Percentiles rank a stretch among this genome's conserved stretches.
These are phyloP conservation scores for Microtus pennsylvanicus DNA, from an alignment of 2,113 vertebrate genomes.

Conservation along the genomic window DNA sequence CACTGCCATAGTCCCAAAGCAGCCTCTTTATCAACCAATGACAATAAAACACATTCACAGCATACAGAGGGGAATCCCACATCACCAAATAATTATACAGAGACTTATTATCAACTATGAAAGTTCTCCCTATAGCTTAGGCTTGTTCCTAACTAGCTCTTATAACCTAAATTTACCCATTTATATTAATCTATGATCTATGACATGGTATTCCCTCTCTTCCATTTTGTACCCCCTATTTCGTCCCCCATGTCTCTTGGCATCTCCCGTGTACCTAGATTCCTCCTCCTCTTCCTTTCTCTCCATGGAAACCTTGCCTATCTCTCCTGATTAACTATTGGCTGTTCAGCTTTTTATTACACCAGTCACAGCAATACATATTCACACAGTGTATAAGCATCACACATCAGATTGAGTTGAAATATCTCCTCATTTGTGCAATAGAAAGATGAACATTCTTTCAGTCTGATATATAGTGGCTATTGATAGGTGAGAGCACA, in stretches of 20 bases:
- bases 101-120: background rate
- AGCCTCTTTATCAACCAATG: too few relatives aligned
- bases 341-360: background rate
- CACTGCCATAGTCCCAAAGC: too few relatives aligned
- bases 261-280: background rate
- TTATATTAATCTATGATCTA: background rate
- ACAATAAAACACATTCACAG: too few relatives aligned
- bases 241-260: background rate
- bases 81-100: background rate
- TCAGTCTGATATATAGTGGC: background rate
- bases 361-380: background rate
- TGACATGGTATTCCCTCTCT: background rate
- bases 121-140: background rate
- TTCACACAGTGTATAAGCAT: background rate
- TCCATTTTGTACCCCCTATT: background rate
- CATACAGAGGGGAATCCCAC: too few relatives aligned
- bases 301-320: background rate
- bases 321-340: background rate
- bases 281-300: background rate
- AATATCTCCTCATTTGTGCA: background rate
- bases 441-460: background rate
- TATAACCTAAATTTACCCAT: background rate
- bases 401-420: background rate
- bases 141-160: background rate
- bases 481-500: background rate